Conservation (phyloP, 1,140 invertebrate species). For the Meloidogyne chitwoodi region DNA sequence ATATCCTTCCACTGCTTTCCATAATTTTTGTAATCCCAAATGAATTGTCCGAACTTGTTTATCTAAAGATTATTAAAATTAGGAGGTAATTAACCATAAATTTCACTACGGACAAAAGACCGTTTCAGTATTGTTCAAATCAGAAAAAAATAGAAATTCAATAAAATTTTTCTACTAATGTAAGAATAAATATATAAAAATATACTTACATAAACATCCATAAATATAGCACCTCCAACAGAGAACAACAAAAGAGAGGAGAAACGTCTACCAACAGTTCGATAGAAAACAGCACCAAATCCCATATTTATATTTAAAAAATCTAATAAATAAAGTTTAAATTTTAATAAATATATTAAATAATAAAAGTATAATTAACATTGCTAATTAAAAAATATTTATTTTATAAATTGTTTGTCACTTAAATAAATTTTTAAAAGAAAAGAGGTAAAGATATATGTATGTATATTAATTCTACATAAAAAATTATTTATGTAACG, state of each 20-base stretch:
- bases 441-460: no score
- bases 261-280: constrained; percentile 6
- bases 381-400: background rate
- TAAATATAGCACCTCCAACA: background rate
- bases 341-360: background rate
- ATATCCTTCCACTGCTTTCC: constrained; percentile 21
- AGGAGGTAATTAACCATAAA: no score
- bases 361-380: background rate
- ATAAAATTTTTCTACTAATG: background rate
- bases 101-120: no score
- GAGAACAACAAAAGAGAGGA: constrained; percentile 2
- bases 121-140: background rate
- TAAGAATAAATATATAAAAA: background rate
- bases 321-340: background rate
- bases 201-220: constrained; percentile 14
- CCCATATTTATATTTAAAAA: background rate
- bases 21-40: constrained; percentile 12
- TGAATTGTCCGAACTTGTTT: background rate
- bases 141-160: background rate
- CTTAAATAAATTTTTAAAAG: background rate
- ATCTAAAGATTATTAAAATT: background rate
- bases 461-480: background rate
- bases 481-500: no score
- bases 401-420: background rate
- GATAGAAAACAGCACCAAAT: background rate